Evolutionary conservation across 30 jellyfish, hydroid and myxozoan genomes (phyloP).

Genomic region (Pseudorhiza aurosa): DNA sequence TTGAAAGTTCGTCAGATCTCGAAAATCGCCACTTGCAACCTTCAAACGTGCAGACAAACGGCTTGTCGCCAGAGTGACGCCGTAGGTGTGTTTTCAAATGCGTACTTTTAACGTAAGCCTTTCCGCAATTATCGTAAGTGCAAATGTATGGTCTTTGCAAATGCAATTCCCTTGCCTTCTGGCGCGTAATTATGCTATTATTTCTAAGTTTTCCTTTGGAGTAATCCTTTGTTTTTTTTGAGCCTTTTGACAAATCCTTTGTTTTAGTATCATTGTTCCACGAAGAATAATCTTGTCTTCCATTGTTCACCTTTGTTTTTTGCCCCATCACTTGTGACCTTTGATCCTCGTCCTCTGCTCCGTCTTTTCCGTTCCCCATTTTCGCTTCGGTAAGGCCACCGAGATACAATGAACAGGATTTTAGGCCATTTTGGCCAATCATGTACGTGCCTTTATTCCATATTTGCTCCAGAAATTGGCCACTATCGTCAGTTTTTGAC

Average conservation of each 20-base stretch:
- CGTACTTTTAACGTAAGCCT: conserved; percentile 70
- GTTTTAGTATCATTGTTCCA: background rate
- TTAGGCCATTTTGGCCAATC: background rate
- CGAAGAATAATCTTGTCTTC: background rate
- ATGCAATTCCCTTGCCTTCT: conserved; percentile 12
- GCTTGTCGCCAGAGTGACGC: conserved; percentile 81
- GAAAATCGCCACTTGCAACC: conserved; percentile 85
- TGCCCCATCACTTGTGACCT: conserved; percentile 17
- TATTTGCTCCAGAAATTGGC: background rate
- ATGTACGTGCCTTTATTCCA: background rate
- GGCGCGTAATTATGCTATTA: conserved; percentile 17
- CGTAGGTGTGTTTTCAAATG: conserved; percentile 76
- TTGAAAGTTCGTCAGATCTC: conserved; percentile 72
- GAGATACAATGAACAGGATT: background rate
- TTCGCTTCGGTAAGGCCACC: background rate
- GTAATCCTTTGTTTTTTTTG: background rate
- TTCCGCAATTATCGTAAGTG: conserved; percentile 64
- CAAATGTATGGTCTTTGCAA: conserved; percentile 53
- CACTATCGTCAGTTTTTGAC: background rate
- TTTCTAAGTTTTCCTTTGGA: background rate
- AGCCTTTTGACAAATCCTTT: background rate
- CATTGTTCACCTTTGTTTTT: background rate
- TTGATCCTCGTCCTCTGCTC: conserved; percentile 1
- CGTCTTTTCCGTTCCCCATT: background rate
- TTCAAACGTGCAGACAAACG: conserved; percentile 63